phyloP scores from a whole-genome alignment of 2,797 vertebrate species.

The Muraenolepis orangiensis region DNA sequence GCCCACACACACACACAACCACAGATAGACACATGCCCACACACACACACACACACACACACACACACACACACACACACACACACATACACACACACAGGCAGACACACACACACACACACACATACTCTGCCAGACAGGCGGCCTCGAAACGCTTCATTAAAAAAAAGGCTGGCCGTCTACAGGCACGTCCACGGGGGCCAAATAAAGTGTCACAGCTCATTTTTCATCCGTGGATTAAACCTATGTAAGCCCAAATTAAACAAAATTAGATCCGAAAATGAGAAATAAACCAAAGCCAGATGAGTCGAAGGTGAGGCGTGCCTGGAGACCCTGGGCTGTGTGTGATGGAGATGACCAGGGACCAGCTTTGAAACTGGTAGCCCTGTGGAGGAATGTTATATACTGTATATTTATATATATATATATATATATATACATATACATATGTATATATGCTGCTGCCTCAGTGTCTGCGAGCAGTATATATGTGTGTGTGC shows the following conservation, averaged over 20 bases:
- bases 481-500: too few species aligned
- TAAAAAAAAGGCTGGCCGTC: conserved; percentile 66
- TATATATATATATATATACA: neutral
- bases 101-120: too few species aligned
- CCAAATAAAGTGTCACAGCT: conserved; percentile 76
- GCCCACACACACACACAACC: too few species aligned
- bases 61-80: too few species aligned
- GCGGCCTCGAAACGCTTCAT: conserved; percentile 67
- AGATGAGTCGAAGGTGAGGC: conserved; percentile 45
- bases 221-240: conserved; percentile 77
- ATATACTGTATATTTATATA: neutral
- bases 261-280: conserved; percentile 74
- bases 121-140: conserved; percentile 27
- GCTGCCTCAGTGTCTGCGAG: conserved; percentile 10
- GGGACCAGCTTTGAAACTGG: too few species aligned
- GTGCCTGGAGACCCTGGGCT: conserved; percentile 4
- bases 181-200: conserved; percentile 57
- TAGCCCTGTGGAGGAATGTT: too few species aligned
- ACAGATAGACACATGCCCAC: too few species aligned
- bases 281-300: conserved; percentile 66
- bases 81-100: too few species aligned
- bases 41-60: too few species aligned
- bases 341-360: conserved; percentile 6
- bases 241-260: conserved; percentile 68
- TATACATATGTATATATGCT: too few species aligned